These are phyloP conservation scores for Pterophyllum scalare DNA, from an alignment of 2,113 vertebrate genomes.

Conservation along the genomic window DNA sequence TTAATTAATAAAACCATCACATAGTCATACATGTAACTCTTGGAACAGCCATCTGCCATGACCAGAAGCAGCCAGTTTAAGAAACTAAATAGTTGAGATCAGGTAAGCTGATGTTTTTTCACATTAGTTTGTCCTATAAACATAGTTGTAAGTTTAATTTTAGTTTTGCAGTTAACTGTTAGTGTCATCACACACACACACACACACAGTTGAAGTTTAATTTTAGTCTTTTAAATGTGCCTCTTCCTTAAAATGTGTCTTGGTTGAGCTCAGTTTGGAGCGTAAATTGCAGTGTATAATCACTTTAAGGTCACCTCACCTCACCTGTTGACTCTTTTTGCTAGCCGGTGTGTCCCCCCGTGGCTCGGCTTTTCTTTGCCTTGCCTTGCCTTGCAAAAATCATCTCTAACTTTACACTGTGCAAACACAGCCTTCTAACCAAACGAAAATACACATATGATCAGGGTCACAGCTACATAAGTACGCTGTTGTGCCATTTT, in stretches of 20 bases:
- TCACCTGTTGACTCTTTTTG: slow-evolving; percentile 13
- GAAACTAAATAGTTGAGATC: neutral
- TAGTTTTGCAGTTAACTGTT: neutral
- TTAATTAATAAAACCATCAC: accelerated
- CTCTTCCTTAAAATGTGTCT: neutral
- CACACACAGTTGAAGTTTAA: neutral
- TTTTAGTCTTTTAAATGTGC: neutral
- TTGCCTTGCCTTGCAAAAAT: too few species aligned
- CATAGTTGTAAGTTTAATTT: neutral
- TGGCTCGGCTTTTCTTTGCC: neutral
- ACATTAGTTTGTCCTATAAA: neutral
- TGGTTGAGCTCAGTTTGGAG: slow-evolving; percentile 3
- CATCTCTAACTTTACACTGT: neutral
- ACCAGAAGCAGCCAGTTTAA: accelerated
- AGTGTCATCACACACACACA: neutral
- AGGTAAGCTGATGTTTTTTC: neutral
- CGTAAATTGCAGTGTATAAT: slow-evolving; percentile 1
- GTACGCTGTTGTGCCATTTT: neutral
- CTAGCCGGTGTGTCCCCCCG: neutral
- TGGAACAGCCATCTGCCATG: neutral
- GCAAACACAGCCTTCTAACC: slow-evolving; percentile 6
- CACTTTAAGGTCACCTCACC: neutral
- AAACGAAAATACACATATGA: neutral
- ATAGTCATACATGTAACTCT: neutral
- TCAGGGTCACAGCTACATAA: neutral